Conservation (phyloP, 2,113 vertebrate species). For the Aphyosemion australe region DNA sequence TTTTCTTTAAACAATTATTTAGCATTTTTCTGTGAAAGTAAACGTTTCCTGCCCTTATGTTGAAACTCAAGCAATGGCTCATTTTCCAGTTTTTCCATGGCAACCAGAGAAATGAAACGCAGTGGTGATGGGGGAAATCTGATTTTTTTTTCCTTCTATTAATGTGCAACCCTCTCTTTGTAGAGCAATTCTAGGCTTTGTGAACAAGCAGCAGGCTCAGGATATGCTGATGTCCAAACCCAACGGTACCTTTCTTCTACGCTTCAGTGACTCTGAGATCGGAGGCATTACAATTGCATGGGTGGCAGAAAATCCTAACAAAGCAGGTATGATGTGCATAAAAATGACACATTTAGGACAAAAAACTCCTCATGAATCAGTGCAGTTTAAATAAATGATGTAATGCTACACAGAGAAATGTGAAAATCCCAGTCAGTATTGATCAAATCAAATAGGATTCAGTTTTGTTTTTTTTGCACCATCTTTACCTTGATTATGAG, state of each 20-base stretch:
- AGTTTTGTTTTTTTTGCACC: not conserved
- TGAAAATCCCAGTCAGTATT: not conserved
- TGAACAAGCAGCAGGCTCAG: conserved; percentile 98
- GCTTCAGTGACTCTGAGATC: conserved; percentile 97
- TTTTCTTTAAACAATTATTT: conserved; percentile 5
- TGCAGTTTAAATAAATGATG: not conserved
- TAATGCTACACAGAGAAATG: not conserved
- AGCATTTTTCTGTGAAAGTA: not conserved
- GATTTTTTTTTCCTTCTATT: not conserved
- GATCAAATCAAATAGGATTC: not conserved
- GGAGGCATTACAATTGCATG: conserved; percentile 98
- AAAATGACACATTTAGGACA: not conserved
- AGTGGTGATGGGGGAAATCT: not conserved
- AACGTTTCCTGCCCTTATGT: conserved; percentile 5
- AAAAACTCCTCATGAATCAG: not conserved
- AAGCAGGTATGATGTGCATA: conserved; percentile 75
- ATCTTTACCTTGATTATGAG: not conserved
- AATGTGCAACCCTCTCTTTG: not conserved
- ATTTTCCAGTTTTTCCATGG: conserved; percentile 28
- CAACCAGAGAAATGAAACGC: conserved; percentile 15
- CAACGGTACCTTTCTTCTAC: conserved; percentile 95
- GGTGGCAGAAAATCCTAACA: conserved; percentile 86
- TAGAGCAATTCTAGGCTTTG: conserved; percentile 96
- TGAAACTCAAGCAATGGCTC: conserved; percentile 1
- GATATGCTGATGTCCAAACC: conserved; percentile 98